Percentiles rank a stretch among this genome's conserved stretches.
Conservation (phyloP, 2,888 invertebrate species). For the Epinotia ramella region DNA sequence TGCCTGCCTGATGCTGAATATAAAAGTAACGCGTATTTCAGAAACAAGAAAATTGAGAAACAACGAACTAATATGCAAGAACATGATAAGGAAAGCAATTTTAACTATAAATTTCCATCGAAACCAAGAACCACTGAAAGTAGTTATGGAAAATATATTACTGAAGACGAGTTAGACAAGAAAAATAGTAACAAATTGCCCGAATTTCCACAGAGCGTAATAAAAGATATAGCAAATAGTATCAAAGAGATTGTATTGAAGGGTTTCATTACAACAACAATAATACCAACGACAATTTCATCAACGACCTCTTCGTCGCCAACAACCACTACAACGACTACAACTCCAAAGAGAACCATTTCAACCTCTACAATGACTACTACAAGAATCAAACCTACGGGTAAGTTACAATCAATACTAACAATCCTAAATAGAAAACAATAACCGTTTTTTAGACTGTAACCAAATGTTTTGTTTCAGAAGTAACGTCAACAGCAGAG, state of each 20-base stretch:
- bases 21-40: slow-evolving; percentile 10
- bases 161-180: background rate
- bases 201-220: slow-evolving; percentile 51
- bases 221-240: slow-evolving; percentile 67
- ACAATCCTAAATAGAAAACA: background rate
- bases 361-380: slow-evolving; percentile 36
- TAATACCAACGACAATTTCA: background rate
- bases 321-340: slow-evolving; percentile 5
- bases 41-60: slow-evolving; percentile 6
- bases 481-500: slow-evolving; percentile 40
- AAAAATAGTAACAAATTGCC: slow-evolving; percentile 3
- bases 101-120: slow-evolving; percentile 2
- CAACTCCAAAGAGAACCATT: slow-evolving; percentile 26
- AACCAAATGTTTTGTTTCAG: slow-evolving; percentile 25
- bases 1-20: background rate
- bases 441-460: background rate
- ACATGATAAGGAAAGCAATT: background rate
- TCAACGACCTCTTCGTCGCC: slow-evolving; percentile 3
- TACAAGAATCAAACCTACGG: slow-evolving; percentile 25
- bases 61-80: background rate
- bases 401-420: slow-evolving; percentile 15
- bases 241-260: slow-evolving; percentile 67
- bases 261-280: slow-evolving; percentile 57
- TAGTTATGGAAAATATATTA: background rate
- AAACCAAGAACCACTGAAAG: background rate